These are phyloP conservation scores for Myiotriccus ornatus DNA, from an alignment of 2,797 vertebrate genomes.

Conservation along the genomic window DNA sequence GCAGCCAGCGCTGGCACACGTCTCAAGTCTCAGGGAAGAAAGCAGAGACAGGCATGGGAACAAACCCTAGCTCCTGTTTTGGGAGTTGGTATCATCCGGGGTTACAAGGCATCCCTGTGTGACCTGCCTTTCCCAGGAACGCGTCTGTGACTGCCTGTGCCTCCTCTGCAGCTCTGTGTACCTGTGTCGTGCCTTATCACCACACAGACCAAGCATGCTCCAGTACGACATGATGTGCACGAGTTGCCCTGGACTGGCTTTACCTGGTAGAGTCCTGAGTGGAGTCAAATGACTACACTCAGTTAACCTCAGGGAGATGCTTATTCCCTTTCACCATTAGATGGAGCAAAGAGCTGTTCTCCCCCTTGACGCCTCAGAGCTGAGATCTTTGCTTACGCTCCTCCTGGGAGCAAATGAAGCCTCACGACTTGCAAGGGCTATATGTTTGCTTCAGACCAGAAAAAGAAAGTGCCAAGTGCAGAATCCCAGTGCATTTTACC, in stretches of 20 bases:
- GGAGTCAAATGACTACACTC: neutral
- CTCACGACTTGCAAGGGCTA: neutral
- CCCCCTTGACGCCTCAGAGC: neutral
- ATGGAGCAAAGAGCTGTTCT: slow-evolving; percentile 19
- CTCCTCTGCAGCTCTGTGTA: neutral
- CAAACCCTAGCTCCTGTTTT: neutral
- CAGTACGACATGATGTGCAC: accelerated
- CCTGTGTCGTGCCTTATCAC: neutral
- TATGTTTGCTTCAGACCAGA: neutral
- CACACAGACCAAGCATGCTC: accelerated
- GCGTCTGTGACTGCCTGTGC: neutral
- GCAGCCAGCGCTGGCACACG: accelerated
- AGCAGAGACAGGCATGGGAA: neutral
- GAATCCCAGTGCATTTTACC: neutral
- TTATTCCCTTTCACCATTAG: neutral
- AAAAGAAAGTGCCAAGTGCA: neutral
- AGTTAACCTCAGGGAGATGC: neutral
- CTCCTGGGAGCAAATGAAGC: neutral
- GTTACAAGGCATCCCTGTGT: accelerated
- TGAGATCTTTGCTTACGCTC: neutral
- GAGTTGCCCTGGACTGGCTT: neutral
- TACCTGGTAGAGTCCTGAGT: too few species aligned
- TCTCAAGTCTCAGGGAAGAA: neutral
- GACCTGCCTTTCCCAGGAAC: neutral
- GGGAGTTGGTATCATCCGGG: accelerated